Evolutionary conservation across 2,113 vertebrate species (phyloP), one percentile per base, ranked within the genome.

Genomic region (Ammodytes marinus): DNA sequence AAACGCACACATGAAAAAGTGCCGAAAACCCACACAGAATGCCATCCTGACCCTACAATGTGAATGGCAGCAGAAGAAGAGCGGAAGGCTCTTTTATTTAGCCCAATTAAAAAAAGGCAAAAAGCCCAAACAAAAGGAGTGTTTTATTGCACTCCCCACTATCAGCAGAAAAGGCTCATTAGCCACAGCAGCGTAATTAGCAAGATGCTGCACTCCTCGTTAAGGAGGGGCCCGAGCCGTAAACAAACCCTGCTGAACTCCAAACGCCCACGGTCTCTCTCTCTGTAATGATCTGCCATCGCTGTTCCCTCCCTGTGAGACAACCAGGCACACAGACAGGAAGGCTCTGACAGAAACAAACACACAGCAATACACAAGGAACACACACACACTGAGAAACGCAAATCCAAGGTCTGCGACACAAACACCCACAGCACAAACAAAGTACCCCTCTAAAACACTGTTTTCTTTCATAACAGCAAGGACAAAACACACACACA

Each of bases 141-240:
- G 80, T 86, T 93, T 94, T 93, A 92, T 91, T 89, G 87, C 90
- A 82, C 86, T 87, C 86, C 87, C 80, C 68, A 86, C 91, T 92
- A 95, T 93, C 92, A 90, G 88, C 88, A 88, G 91, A 95, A 92
- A 27, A 88, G 86, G 80, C 94, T 94, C 95, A 93, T 95, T 95
- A 95, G 93, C 93, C 88, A 85, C 93, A 91, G 93, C 93, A 89
- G 93, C 91, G 88, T 95, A 95, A 96, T 95, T 95, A 96, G 93
- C 93, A 93, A 94, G 93, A 95, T 94, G 94, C 94, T 83, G 93
- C 93, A 94, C 88, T 91, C 89, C 93, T 94, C 92, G 89, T 95
- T 95, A 95, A 91, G 92, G 90, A 93, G 88, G 91, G 93, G 91
- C 93, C 90, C 78, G 84, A 91, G 93, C 86, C 90, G 88, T 95